Evolutionary conservation across 1,140 invertebrate species (phyloP), one percentile per base, ranked within the genome.

Genomic region (Scaptodrosophila lebanonensis): DNA sequence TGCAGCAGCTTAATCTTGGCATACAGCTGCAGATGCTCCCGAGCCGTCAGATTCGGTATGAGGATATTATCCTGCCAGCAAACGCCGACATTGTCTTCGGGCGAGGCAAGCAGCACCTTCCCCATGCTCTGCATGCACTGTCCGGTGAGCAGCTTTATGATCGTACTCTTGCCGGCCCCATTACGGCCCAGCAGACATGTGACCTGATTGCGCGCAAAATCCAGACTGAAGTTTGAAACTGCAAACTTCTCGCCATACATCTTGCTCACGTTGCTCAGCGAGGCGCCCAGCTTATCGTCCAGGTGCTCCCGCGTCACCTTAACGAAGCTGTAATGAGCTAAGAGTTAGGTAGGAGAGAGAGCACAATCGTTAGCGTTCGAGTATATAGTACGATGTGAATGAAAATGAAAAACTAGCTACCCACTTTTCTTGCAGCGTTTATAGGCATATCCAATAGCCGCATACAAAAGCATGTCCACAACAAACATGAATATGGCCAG

Each of bases 61-160:
- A 97, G 88, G 16, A 96, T 95, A 88, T 97, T 95, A 62, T 91
- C 91, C 87, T 95, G 94, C 43, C 94, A 94, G 84, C 94, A 96
- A 59, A 95, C 93, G 27, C 94, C 94, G 47, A 95, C 89, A 30
- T 90, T 86, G 6, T 76, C 54, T 29, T 79, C 61, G 0, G 70
- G 43, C 16, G 50, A 65, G 6, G 88, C 86, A 11, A 89, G 63
- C 22, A 86, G 51, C 27, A 92, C 90, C 66, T 90, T 87, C 0
- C 91, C 91, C 15, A 79, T 88, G 1, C 87, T 89, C 29, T 90
- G 90, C n/a, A 87, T 84, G 32, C 90, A 76, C 88, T 91, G 91
- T n/a, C 91, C 91, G 0, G 90, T 92, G 18, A 92, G 72, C 82
- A 92, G 90, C 83, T 92, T 92, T 9, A 96, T 93, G 73, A 93